Percentiles rank a stretch among this genome's conserved stretches.
Evolutionary conservation across 1,140 invertebrate species (phyloP).

Genomic region (Nylanderia fulva): DNA sequence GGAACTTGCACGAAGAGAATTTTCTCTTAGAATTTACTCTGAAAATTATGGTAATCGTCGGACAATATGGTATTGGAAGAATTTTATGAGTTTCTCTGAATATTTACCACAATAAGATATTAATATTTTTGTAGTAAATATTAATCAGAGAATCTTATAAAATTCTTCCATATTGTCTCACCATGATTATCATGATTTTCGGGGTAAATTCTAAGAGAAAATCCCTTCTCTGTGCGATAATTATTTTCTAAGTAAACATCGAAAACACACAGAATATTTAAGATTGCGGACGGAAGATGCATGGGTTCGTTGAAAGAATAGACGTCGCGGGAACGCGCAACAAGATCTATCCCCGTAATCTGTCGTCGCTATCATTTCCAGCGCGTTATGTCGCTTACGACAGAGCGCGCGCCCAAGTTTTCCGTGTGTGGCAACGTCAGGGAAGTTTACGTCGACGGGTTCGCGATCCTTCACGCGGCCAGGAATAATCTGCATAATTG

Average conservation of each 20-base stretch:
- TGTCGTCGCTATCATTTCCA: conserved; percentile 35
- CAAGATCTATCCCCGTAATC: conserved; percentile 18
- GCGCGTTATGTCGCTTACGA: conserved; percentile 28
- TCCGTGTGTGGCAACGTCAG: conserved; percentile 40
- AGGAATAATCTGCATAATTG: conserved; percentile 62
- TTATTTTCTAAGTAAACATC: neutral
- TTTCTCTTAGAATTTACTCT: no score
- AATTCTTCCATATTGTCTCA: no score
- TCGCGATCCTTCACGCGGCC: conserved; percentile 52
- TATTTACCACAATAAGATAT: no score
- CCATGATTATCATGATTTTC: no score
- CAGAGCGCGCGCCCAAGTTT: conserved; percentile 46
- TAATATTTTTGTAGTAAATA: no score
- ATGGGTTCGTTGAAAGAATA: neutral
- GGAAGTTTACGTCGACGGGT: conserved; percentile 47
- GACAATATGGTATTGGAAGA: no score
- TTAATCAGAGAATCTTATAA: no score
- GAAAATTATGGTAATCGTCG: no score
- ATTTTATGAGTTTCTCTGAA: no score
- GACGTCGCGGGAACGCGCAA: neutral
- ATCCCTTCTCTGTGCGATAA: no score
- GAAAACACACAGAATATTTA: neutral
- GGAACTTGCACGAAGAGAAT: no score
- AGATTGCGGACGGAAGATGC: neutral
- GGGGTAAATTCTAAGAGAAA: no score